Percentiles rank a stretch among this genome's conserved stretches.
Evolutionary conservation across 1,140 invertebrate genomes (phyloP).

Genomic region (Eumeta japonica): DNA sequence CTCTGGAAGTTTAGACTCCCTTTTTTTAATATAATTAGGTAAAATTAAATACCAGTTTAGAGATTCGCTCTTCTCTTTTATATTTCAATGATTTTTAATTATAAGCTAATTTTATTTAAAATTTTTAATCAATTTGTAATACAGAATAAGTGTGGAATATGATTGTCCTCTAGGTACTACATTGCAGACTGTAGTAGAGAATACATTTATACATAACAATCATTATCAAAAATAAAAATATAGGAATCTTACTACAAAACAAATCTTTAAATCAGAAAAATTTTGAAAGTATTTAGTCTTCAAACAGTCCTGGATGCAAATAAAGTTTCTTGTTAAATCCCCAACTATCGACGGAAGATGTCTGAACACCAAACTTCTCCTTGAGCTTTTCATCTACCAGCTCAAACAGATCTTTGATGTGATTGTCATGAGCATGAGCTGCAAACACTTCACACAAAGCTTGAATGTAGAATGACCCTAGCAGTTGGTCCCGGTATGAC

Average conservation of each 20-base stretch:
- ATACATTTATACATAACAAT: neutral
- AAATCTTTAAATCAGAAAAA: neutral
- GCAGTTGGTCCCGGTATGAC: constrained; percentile 62
- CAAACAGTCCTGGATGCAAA: constrained; percentile 62
- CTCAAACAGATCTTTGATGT: constrained; percentile 67
- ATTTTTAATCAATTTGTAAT: too few species aligned
- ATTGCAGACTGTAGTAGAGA: neutral
- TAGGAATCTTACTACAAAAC: neutral
- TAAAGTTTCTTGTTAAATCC: constrained; percentile 65
- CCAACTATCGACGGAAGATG: constrained; percentile 53
- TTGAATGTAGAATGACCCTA: constrained; percentile 77
- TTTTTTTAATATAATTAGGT: too few species aligned
- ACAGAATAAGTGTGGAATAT: too few species aligned
- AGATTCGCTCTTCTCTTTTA: neutral
- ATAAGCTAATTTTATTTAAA: too few species aligned
- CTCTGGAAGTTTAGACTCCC: too few species aligned
- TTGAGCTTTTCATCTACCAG: constrained; percentile 59
- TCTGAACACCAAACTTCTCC: constrained; percentile 50
- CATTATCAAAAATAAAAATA: neutral
- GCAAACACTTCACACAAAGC: constrained; percentile 73
- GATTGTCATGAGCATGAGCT: constrained; percentile 62
- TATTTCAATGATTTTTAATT: too few species aligned
- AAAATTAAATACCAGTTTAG: too few species aligned
- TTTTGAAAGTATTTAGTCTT: constrained; percentile 8
- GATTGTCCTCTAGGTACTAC: neutral